These are phyloP conservation scores for Didymodactylos carnosus DNA, from an alignment of 2,888 invertebrate genomes.

Conservation along the genomic window DNA sequence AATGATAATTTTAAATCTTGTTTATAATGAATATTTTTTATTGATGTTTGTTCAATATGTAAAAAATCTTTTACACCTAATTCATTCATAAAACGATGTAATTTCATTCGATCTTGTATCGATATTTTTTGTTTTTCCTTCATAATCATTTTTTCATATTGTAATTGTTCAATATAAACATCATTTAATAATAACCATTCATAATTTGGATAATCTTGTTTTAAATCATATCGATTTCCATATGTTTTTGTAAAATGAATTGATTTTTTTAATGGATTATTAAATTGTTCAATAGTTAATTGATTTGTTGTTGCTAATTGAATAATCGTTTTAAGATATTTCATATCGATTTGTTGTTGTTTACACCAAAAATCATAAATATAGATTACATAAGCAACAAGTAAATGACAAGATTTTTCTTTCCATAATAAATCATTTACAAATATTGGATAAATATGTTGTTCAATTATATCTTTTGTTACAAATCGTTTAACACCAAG, in stretches of 20 bases:
- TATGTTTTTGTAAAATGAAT: slow-evolving; percentile 1
- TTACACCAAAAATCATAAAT: background rate
- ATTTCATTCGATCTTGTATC: background rate
- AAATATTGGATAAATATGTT: slow-evolving; percentile 22
- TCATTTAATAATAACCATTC: slow-evolving; percentile 3
- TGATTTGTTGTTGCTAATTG: too few species aligned
- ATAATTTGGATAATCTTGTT: background rate
- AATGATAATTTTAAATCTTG: too few species aligned
- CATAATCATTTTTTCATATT: background rate
- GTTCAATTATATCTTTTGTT: slow-evolving; percentile 19
- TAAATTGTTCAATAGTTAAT: background rate
- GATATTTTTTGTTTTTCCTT: background rate
- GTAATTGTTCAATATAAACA: background rate
- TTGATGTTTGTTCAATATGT: background rate
- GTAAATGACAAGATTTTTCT: slow-evolving; percentile 20
- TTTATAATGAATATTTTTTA: too few species aligned
- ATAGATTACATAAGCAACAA: slow-evolving; percentile 24
- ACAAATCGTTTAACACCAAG: background rate
- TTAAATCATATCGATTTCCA: background rate
- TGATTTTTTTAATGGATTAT: background rate
- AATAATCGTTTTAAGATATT: background rate
- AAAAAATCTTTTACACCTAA: background rate
- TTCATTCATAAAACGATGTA: background rate
- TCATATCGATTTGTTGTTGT: background rate
- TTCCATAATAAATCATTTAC: slow-evolving; percentile 18